Conservation (phyloP, 2,888 invertebrate species). For the Hyppa rectilinea region DNA sequence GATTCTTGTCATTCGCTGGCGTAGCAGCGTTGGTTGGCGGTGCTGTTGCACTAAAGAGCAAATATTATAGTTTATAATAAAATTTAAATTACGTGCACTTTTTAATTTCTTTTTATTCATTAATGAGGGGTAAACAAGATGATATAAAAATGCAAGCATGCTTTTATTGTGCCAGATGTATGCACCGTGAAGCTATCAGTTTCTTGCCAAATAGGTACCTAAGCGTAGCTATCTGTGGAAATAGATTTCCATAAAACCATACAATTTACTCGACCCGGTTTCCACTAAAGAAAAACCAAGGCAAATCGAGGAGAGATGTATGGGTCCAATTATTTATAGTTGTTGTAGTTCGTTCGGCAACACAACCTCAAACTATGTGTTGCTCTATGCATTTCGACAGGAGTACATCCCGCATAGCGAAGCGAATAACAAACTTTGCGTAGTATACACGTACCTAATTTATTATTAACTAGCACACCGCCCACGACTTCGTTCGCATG, state of each 20-base stretch:
- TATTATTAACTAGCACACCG: too few species aligned
- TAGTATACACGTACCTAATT: background rate
- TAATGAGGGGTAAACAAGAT: too few species aligned
- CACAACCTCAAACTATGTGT: background rate
- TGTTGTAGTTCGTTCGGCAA: slow-evolving; percentile 13
- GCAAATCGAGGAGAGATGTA: background rate
- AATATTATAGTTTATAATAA: slow-evolving; percentile 27
- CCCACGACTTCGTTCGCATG: too few species aligned
- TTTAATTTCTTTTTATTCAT: background rate
- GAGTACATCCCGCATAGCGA: background rate
- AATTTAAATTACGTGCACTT: background rate
- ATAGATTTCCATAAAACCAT: background rate
- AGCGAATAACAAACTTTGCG: background rate
- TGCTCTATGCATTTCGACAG: slow-evolving; percentile 35
- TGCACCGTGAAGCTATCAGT: background rate
- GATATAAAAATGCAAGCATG: background rate
- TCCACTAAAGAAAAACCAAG: too few species aligned
- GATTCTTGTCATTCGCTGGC: slow-evolving; percentile 45
- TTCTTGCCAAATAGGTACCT: background rate
- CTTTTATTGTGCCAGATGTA: background rate
- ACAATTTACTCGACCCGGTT: too few species aligned
- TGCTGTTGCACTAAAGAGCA: slow-evolving; percentile 35
- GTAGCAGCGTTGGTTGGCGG: slow-evolving; percentile 44
- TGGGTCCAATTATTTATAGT: background rate
- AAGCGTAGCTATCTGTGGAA: too few species aligned